phyloP scores from a whole-genome alignment of 2,797 vertebrate species.

The Ctenopoma kingsleyae region DNA sequence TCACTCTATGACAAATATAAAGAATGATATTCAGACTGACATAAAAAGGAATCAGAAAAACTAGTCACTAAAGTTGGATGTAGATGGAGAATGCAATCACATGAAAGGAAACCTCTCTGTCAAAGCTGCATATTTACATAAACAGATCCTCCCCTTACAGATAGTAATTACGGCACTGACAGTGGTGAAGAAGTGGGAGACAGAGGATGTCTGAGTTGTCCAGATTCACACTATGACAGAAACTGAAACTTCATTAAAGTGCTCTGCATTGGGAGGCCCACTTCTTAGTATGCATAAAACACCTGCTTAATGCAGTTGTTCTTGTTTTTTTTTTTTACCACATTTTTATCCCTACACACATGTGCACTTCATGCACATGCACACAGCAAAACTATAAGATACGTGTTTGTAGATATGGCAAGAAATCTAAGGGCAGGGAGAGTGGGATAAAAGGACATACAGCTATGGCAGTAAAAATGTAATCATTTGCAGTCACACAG shows the following conservation, averaged over 20 bases:
- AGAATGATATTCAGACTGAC: slow-evolving; percentile 10
- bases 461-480: slow-evolving; percentile 78
- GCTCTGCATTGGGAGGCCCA: slow-evolving; percentile 36
- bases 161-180: slow-evolving; percentile 75
- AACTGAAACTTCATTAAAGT: slow-evolving; percentile 73
- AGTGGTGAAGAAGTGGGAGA: slow-evolving; percentile 40
- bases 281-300: slow-evolving; percentile 65
- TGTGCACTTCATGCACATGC: slow-evolving; percentile 15
- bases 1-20: slow-evolving; percentile 22
- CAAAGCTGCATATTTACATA: slow-evolving; percentile 76
- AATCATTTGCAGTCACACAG: slow-evolving; percentile 79
- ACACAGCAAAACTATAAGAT: slow-evolving; percentile 50
- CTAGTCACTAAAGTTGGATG: slow-evolving; percentile 28
- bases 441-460: slow-evolving; percentile 71
- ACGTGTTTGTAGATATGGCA: slow-evolving; percentile 69
- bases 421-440: slow-evolving; percentile 52
- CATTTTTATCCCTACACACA: slow-evolving; percentile 25
- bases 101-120: slow-evolving; percentile 67
- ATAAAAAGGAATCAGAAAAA: slow-evolving; percentile 32
- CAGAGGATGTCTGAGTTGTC: slow-evolving; percentile 66
- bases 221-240: slow-evolving; percentile 66
- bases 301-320: slow-evolving; percentile 35
- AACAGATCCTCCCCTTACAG: slow-evolving; percentile 75
- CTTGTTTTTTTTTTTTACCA: slow-evolving; percentile 18
- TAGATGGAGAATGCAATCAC: slow-evolving; percentile 41